Evolutionary conservation across 2,888 invertebrate species (phyloP), one percentile per base, ranked within the genome.

Genomic region (Macrosoma leucophasiata): DNA sequence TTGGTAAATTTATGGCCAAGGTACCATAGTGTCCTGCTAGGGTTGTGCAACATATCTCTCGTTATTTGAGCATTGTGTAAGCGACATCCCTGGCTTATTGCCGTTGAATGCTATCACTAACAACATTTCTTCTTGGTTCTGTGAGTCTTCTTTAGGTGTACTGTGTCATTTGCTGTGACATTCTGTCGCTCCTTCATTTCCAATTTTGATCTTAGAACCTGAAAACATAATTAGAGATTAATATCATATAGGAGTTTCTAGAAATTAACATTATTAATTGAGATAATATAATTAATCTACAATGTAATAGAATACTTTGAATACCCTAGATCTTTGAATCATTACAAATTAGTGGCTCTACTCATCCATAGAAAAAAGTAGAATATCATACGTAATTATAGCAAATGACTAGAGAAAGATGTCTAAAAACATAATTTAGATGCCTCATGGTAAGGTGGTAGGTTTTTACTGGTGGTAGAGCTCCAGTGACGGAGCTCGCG

Each of bases 141-240:
- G 65, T 87, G 86, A 62, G 77, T 82, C 79, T 88, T 91, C 56
- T 89, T 86, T 66, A 93, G 72, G 77, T 91, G 89, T 39, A 93
- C 91, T 36, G 90, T 91, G 62, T 92, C 92, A 56, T 88, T 90
- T 47, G 90, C 88, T 53, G 76, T 72, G 13, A 86, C 84, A 50
- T 87, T 88, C 74, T 92, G 91, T 61, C 91, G 84, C 68, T 92
- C 91, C 64, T 89, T 90, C 84, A 89, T 88, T 73, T 92, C 92
- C 73, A 91, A 89, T 85, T 96, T 96, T 43, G 93, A 91, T 67
- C 89, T 88, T 70, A 97, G 86, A 52, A 96, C 96, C 87, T 94
- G 90, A 51, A 89, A 88, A 9, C 3, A 29, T 17, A 15, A 7
- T 6, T 2, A 29, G 19, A 20, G 12, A 17, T 15, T 15, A 29